phyloP scores from a whole-genome alignment of 2,113 vertebrate genomes.

The Alaudala cheleensis region DNA sequence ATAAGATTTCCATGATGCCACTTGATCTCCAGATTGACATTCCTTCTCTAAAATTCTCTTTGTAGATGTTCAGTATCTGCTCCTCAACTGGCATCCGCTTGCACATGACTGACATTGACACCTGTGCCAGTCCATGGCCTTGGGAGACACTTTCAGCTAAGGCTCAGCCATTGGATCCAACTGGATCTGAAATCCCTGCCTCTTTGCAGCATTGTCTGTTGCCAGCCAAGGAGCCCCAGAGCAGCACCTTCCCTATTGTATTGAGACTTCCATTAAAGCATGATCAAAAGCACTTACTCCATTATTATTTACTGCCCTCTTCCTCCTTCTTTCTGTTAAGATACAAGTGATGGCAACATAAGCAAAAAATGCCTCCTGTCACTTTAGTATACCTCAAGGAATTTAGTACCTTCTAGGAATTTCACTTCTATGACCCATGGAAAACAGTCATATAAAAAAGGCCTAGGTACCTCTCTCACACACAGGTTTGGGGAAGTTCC shows the following conservation, averaged over 20 bases:
- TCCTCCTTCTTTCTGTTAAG: not conserved
- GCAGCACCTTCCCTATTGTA: not conserved
- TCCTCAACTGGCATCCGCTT: not conserved
- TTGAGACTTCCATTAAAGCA: not conserved
- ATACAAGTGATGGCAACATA: not conserved
- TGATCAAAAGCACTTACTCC: not conserved
- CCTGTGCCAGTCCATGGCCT: rapidly evolving
- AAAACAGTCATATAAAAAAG: not conserved
- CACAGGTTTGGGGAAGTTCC: not conserved
- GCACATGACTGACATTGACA: not conserved
- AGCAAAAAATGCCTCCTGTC: not conserved
- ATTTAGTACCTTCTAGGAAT: not conserved
- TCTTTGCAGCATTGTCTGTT: not conserved
- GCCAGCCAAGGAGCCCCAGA: not conserved
- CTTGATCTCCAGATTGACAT: not conserved
- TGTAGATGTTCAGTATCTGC: not conserved
- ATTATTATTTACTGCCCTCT: not conserved
- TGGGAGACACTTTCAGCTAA: not conserved
- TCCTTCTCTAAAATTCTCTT: not conserved
- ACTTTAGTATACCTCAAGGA: not conserved
- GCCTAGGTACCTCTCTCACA: not conserved
- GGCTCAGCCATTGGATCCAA: not conserved
- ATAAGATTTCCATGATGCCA: not conserved
- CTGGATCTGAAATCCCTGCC: not conserved
- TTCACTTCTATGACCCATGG: not conserved